A percentile compares a stretch with the other conserved stretches of the same genome.
Conservation (phyloP, 2,797 vertebrate genomes). For the Enteromius mattozi region DNA sequence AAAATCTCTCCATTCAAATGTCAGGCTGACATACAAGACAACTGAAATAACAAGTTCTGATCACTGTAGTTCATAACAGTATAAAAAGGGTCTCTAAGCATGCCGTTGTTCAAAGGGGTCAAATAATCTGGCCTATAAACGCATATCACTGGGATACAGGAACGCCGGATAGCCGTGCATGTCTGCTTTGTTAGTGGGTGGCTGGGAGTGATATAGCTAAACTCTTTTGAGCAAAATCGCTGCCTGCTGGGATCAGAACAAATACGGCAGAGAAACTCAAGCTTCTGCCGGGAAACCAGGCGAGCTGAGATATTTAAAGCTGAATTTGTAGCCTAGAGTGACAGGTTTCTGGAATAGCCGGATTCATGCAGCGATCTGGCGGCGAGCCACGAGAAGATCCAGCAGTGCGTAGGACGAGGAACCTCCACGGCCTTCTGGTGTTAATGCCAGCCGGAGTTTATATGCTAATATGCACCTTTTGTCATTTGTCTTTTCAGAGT, state of each 20-base stretch:
- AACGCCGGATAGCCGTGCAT: neutral
- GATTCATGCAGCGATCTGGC: neutral
- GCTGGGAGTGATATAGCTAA: neutral
- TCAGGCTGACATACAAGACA: neutral
- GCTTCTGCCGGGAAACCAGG: neutral
- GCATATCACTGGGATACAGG: neutral
- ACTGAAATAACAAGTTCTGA: neutral
- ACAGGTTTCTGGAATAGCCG: neutral
- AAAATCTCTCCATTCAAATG: neutral
- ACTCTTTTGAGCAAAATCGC: neutral
- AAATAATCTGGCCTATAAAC: neutral
- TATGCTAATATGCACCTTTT: neutral
- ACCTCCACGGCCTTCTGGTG: neutral
- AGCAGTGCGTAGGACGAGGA: neutral
- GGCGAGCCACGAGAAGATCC: neutral
- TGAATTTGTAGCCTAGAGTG: conserved; percentile 10
- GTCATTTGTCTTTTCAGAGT: conserved; percentile 9
- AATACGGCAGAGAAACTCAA: neutral
- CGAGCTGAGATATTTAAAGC: conserved; percentile 6
- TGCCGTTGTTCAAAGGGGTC: neutral
- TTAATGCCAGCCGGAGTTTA: neutral
- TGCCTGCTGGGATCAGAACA: conserved; percentile 16
- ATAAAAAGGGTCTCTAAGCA: neutral
- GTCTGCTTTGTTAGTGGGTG: neutral
- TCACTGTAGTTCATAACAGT: neutral